A percentile compares a stretch with the other conserved stretches of the same genome.
These are phyloP conservation scores for Tetragnatha versicolor DNA, from an alignment of 1,140 invertebrate genomes.

Conservation along the genomic window DNA sequence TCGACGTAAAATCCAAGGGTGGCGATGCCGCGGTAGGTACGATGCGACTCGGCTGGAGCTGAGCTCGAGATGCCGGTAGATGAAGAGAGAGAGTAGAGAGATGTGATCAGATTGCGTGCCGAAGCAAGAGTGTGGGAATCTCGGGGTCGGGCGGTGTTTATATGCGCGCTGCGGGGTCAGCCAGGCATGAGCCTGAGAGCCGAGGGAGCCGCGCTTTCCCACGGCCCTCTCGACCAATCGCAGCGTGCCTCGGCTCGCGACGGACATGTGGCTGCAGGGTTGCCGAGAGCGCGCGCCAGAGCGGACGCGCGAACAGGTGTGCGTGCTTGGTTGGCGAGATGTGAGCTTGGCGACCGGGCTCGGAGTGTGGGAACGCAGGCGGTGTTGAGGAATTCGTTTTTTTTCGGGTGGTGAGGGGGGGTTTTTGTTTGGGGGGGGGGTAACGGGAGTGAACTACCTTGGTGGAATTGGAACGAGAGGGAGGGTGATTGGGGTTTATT, in stretches of 20 bases:
- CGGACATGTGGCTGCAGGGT: slow-evolving; percentile 53
- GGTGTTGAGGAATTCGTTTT: too few relatives aligned
- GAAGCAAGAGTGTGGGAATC: slow-evolving; percentile 46
- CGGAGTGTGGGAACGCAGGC: not conserved
- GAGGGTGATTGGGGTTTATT: too few relatives aligned
- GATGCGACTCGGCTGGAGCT: not conserved
- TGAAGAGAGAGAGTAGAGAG: slow-evolving; percentile 12
- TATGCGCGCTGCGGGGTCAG: slow-evolving; percentile 27
- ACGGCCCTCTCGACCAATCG: slow-evolving; percentile 47
- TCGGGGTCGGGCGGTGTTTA: slow-evolving; percentile 11
- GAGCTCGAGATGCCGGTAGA: not conserved
- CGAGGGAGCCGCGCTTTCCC: slow-evolving; percentile 43
- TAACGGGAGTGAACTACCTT: too few relatives aligned
- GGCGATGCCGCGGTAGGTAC: not conserved
- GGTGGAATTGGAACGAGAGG: too few relatives aligned
- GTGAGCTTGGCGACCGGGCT: slow-evolving; percentile 13
- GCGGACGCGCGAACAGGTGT: slow-evolving; percentile 43
- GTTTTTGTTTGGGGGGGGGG: too few relatives aligned
- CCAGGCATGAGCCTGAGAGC: slow-evolving; percentile 49
- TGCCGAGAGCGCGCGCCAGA: not conserved
- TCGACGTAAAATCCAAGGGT: not conserved
- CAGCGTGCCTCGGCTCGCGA: slow-evolving; percentile 39
- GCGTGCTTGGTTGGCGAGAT: slow-evolving; percentile 28
- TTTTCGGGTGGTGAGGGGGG: too few relatives aligned
- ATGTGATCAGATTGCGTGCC: slow-evolving; percentile 10